Percentiles rank a stretch among this genome's conserved stretches.
These are phyloP conservation scores for Monomorium pharaonis DNA, from an alignment of 1,140 invertebrate species.

Conservation along the genomic window DNA sequence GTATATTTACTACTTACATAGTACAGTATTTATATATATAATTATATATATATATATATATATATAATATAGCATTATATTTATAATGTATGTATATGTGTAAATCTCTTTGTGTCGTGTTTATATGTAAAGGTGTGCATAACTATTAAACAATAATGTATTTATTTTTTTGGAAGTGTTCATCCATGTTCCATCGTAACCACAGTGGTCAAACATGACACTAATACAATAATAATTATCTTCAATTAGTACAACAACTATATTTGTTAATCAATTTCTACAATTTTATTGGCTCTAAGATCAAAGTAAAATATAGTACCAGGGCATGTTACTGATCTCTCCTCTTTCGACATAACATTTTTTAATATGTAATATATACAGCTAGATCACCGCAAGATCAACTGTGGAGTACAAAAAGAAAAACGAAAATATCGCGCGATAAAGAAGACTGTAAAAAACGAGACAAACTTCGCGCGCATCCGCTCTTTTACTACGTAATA, in stretches of 20 bases:
- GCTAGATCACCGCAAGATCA: conserved; percentile 57
- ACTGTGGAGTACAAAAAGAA: conserved; percentile 57
- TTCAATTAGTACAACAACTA: conserved; percentile 63
- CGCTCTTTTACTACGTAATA: conserved; percentile 22
- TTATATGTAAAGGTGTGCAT: conserved; percentile 59
- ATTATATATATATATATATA: conserved; percentile 73
- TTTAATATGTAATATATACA: conserved; percentile 58
- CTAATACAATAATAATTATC: conserved; percentile 76
- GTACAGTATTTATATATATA: conserved; percentile 75
- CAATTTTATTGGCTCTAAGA: conserved; percentile 63
- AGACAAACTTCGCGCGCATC: neutral
- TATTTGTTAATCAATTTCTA: conserved; percentile 66
- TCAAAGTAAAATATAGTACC: conserved; percentile 64
- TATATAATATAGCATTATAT: conserved; percentile 75
- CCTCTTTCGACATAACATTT: conserved; percentile 46
- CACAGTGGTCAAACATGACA: conserved; percentile 77
- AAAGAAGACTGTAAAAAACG: conserved; percentile 27
- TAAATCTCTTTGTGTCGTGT: conserved; percentile 63
- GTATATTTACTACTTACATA: conserved; percentile 77
- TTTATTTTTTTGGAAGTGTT: conserved; percentile 69
- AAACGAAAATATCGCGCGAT: conserved; percentile 41
- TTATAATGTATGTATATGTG: conserved; percentile 71
- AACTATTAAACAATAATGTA: conserved; percentile 71
- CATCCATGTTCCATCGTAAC: conserved; percentile 75
- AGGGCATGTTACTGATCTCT: conserved; percentile 62